Conservation (phyloP, 2,888 invertebrate species). For the Nomada hirtipes region DNA sequence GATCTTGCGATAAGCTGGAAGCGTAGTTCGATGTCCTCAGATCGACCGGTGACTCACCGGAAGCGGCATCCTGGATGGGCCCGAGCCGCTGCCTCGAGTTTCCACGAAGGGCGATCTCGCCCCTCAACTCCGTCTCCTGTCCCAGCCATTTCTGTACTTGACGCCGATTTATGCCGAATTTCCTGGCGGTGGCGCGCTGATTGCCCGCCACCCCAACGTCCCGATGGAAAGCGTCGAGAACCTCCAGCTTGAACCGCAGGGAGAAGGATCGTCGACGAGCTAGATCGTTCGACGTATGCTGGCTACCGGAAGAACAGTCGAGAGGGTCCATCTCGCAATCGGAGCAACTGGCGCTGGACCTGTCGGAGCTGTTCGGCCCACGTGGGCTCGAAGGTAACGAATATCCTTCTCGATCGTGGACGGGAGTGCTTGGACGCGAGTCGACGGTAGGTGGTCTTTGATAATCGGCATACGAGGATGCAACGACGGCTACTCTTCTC, state of each 20-base stretch:
- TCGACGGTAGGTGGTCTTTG: conserved; percentile 67
- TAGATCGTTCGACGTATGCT: conserved; percentile 64
- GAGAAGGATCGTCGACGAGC: conserved; percentile 84
- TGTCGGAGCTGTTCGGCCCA: conserved; percentile 71
- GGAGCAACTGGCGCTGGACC: conserved; percentile 78
- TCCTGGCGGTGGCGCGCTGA: conserved; percentile 85
- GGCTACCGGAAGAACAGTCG: conserved; percentile 70
- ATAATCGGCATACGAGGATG: conserved; percentile 66
- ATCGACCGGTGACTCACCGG: conserved; percentile 79
- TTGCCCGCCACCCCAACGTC: conserved; percentile 84
- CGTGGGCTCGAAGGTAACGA: conserved; percentile 77
- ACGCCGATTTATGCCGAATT: conserved; percentile 85
- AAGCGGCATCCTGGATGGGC: conserved; percentile 72
- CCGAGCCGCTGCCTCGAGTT: conserved; percentile 82
- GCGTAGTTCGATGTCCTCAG: conserved; percentile 76
- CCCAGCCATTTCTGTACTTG: conserved; percentile 86
- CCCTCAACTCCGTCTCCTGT: conserved; percentile 83
- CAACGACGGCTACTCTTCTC: conserved; percentile 17
- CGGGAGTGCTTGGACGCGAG: conserved; percentile 71
- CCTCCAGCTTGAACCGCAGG: conserved; percentile 84
- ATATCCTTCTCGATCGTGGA: conserved; percentile 62
- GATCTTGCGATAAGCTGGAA: conserved; percentile 67
- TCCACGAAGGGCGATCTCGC: conserved; percentile 80
- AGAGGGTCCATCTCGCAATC: conserved; percentile 81
- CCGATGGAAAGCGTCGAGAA: conserved; percentile 84